Base-by-base conservation (phyloP, 2,797 vertebrate species). In the Huso huso region DNA sequence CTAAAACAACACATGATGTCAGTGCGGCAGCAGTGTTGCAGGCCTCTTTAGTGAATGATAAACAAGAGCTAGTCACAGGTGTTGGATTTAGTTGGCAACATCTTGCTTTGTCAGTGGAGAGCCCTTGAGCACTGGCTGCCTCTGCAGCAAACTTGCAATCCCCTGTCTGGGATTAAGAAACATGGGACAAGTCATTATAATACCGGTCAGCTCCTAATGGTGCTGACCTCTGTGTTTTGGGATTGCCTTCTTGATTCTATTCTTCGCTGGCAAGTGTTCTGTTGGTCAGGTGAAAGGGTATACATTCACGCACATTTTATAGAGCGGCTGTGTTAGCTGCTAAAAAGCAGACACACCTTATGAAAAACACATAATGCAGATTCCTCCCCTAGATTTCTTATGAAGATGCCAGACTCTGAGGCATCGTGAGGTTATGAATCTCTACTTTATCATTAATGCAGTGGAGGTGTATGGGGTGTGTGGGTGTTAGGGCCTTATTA, bases 51-150 rank as follows among this genome's bases (percentile, higher is more conserved):
- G 71, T 70, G 67, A 1, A 13, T 2, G 71, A 79, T 82, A 83
- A 83, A 83, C 81, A 84, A 69, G 78, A 73, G 73, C 79, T 83
- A 79, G 83, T 81, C 80, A 81, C 23, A 6, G 69, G 73, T 72
- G 66, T 53, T 80, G 83, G 70, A 57, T 75, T 78, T 78, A 66
- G 61, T 0, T 48, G 61, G 75, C 72, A 74, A 61, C 69, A 78
- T 6, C 55, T 58, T 57, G 48, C 12, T 18, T n/a, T n/a, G 37
- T 6, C 37, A 52, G 51, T 7, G 48, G 49, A 12, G 53, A 65
- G 64, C 62, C 50, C 8, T 3, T 65, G 51, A 52, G n/a, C 51
- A 10, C 63, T 18, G 15, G 13, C 48, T 58, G 3, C 6, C 18
- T 37, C 55, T 13, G 55, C 12, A n/a, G 10, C 15, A 13, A 58